Base-by-base conservation (phyloP, 2,797 vertebrate genomes). In the Sebastes dallii region DNA sequence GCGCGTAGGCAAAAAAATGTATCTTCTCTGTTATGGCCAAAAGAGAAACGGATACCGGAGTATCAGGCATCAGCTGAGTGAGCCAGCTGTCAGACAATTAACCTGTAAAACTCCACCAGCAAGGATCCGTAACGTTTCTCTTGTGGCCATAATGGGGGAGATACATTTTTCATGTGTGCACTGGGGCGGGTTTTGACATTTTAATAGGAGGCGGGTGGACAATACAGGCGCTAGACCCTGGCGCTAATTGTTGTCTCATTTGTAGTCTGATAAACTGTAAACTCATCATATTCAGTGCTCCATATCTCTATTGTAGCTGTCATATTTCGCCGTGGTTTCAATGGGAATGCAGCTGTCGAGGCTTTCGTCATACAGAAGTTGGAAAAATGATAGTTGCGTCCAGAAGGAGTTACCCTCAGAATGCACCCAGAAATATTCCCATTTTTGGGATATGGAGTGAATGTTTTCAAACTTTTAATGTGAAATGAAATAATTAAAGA, bases 171-270 rank as follows among this genome's bases (percentile, higher is more conserved):
- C 86, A 84, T 85, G 90, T 83, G 85, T 80, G 85, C 75, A 5
- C 87, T 50, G 81, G 85, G 71, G 68, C 78, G 78, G 22, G 39
- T 30, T 42, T 72, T 42, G 82, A 76, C 64, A 78, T 83, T 93
- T 96, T 96, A 94, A 96, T 96, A 95, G 95, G 96, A 95, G 95
- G 84, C 92, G 85, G 89, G 86, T 80, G 83, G 86, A 94, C 93
- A 74, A 71, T 83, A 91, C 85, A 90, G 96, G 94, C 89, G 94
- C 88, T 91, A 93, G 61, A 64, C 61, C 2, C n/a, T 64, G 61
- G n/a, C 7, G 30, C 61, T 36, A 14, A 64, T 64, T 64, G 1
- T 14, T 64, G n/a, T 64, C 60, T 62, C 30, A 62, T 34, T 36
- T 62, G 30, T 62, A 11, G 29, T n/a, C 20, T 36, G 29, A 36